Percentiles rank a stretch among this genome's conserved stretches.
Evolutionary conservation across 2,113 vertebrate species (phyloP).

Genomic region (Verasper variegatus): DNA sequence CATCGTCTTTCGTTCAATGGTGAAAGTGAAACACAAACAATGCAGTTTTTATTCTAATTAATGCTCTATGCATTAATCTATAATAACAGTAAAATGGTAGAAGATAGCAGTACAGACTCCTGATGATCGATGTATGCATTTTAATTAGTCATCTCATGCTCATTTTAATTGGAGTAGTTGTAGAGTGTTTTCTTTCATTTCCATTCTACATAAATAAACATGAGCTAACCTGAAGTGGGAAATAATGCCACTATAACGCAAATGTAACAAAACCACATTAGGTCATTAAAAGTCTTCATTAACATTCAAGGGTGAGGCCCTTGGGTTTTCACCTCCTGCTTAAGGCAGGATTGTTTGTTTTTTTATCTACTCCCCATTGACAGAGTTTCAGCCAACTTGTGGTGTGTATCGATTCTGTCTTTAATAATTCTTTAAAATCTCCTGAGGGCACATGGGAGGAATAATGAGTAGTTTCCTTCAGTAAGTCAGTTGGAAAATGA

Average conservation of each 20-base stretch:
- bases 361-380: background rate
- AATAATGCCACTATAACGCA: background rate
- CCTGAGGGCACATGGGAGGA: background rate
- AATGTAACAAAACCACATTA: background rate
- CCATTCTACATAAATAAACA: background rate
- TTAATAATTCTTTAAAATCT: background rate
- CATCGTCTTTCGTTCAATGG: constrained; percentile 2
- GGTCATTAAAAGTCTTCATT: background rate
- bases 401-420: background rate
- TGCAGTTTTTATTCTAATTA: background rate
- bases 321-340: background rate
- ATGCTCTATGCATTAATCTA: background rate
- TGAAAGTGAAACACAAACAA: constrained; percentile 11
- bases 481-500: background rate
- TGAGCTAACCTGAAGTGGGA: background rate
- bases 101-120: background rate
- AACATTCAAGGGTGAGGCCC: background rate
- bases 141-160: background rate
- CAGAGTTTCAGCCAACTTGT: background rate
- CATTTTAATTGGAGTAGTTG: background rate
- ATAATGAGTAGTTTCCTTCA: background rate
- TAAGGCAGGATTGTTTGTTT: background rate
- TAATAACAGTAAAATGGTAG: background rate
- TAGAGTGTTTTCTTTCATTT: too few species aligned
- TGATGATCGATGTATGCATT: background rate